A percentile compares a stretch with the other conserved stretches of the same genome.
Conservation (phyloP, 2,888 invertebrate genomes). For the Blastobasis adustella region DNA sequence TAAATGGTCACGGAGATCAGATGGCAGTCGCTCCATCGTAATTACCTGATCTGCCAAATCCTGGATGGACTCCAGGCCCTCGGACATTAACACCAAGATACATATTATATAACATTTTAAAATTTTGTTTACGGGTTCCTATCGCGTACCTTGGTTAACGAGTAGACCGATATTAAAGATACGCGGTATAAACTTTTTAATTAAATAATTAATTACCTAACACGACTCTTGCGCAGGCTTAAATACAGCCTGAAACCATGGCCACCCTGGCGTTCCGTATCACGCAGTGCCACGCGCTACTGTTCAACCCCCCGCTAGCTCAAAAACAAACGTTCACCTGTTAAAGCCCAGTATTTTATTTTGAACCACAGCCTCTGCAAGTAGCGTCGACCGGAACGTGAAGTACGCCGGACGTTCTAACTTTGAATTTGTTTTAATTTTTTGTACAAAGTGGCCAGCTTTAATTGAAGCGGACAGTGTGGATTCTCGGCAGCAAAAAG, state of each 20-base stretch:
- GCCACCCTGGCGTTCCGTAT: slow-evolving; percentile 42
- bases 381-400: slow-evolving; percentile 34
- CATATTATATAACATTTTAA: no score
- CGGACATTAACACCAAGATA: no score
- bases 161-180: no score
- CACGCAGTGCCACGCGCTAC: slow-evolving; percentile 64
- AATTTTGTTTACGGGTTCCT: no score
- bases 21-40: no score
- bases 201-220: no score
- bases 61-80: no score
- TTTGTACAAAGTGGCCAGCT: slow-evolving; percentile 24
- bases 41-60: no score
- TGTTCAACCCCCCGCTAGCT: slow-evolving; percentile 59
- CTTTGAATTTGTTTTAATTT: slow-evolving; percentile 27
- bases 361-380: slow-evolving; percentile 23
- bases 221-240: no score
- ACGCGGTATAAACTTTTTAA: no score
- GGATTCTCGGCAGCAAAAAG: slow-evolving; percentile 32
- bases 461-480: slow-evolving; percentile 36
- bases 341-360: slow-evolving; percentile 35
- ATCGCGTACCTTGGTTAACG: no score
- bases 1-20: no score
- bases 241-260: slow-evolving; percentile 19
- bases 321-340: slow-evolving; percentile 41
- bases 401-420: slow-evolving; percentile 25